Conservation (phyloP, 2,797 vertebrate genomes). For the Malurus leucopterus region DNA sequence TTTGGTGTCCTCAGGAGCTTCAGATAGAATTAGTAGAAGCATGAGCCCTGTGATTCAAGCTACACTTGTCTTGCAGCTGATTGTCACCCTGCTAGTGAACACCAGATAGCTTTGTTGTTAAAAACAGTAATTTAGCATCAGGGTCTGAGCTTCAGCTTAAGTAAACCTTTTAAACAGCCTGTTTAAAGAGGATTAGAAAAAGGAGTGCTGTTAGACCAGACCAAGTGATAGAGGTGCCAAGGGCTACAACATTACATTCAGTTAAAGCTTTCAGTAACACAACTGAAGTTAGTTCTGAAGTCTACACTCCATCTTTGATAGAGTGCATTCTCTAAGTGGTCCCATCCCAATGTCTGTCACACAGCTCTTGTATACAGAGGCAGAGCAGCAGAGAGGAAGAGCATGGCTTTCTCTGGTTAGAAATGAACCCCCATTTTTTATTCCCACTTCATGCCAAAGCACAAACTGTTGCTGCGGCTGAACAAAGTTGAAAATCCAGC, state of each 20-base stretch:
- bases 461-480: neutral
- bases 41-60: neutral
- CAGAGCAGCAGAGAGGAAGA: neutral
- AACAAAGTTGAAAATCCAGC: neutral
- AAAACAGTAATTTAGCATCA: neutral
- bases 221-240: neutral
- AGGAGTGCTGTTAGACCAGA: neutral
- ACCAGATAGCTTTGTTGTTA: neutral
- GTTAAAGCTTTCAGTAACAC: neutral
- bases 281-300: neutral
- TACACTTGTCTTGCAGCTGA: neutral
- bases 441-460: neutral
- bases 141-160: neutral
- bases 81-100: neutral
- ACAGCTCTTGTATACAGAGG: neutral
- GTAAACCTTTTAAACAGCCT: neutral
- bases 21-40: neutral
- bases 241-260: neutral
- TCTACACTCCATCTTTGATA: neutral
- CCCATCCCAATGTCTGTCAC: accelerated
- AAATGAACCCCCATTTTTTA: neutral
- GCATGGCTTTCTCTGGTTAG: neutral
- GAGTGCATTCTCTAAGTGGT: accelerated
- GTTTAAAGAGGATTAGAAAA: neutral
- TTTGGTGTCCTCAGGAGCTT: neutral